These are phyloP conservation scores for Hemicordylus capensis DNA, from an alignment of 2,113 vertebrate species.

Conservation along the genomic window DNA sequence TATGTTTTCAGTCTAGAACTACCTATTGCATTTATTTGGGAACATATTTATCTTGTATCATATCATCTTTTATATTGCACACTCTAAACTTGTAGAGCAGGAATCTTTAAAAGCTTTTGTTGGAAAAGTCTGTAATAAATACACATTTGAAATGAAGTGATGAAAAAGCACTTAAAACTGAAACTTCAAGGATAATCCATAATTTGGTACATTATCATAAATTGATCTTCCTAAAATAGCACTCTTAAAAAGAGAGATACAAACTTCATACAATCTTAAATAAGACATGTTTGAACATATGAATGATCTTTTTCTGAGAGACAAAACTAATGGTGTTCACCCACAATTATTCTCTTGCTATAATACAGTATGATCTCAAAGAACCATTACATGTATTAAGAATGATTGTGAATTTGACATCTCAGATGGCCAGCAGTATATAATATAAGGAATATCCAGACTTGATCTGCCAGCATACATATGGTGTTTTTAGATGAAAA, in stretches of 20 bases:
- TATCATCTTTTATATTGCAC: slow-evolving; percentile 6
- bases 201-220: slow-evolving; percentile 11
- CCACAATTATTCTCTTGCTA: neutral
- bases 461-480: neutral
- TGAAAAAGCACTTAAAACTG: slow-evolving; percentile 15
- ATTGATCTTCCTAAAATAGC: neutral
- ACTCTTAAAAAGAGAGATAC: neutral
- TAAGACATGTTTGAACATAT: neutral
- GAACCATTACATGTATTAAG: neutral
- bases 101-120: slow-evolving; percentile 42
- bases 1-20: slow-evolving; percentile 6
- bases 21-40: neutral
- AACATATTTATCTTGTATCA: slow-evolving; percentile 8
- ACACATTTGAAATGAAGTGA: slow-evolving; percentile 30
- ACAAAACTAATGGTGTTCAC: neutral
- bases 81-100: slow-evolving; percentile 7
- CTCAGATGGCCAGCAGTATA: neutral
- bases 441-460: neutral
- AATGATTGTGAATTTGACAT: neutral
- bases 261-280: slow-evolving; percentile 8
- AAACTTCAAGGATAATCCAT: slow-evolving; percentile 32
- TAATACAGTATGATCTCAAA: neutral
- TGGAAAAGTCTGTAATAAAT: slow-evolving; percentile 23
- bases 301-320: neutral
- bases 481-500: neutral